Evolutionary conservation across 2,113 vertebrate genomes (phyloP).

Genomic region (Seriola rivoliana): DNA sequence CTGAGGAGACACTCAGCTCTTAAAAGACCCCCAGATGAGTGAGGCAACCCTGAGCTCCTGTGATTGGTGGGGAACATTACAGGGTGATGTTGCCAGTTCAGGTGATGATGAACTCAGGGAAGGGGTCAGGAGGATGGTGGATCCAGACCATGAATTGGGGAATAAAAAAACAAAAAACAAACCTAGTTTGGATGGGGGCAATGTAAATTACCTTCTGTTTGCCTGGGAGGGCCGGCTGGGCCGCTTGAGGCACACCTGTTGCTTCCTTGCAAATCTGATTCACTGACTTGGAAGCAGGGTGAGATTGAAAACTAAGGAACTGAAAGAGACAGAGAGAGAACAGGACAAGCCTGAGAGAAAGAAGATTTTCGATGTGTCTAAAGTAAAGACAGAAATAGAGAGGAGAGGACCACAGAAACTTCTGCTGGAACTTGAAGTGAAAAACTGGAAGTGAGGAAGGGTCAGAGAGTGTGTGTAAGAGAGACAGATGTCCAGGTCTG

Average conservation of each 20-base stretch:
- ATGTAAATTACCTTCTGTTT: conserved; percentile 42
- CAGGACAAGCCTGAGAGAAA: conserved; percentile 35
- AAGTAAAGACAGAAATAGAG: not conserved
- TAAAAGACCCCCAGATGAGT: conserved; percentile 8
- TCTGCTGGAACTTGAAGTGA: not conserved
- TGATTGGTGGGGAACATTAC: not conserved
- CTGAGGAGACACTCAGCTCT: conserved; percentile 29
- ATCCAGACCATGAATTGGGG: not conserved
- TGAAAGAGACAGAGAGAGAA: conserved; percentile 26
- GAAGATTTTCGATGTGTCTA: not conserved
- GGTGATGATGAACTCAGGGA: conserved; percentile 14
- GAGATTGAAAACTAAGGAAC: conserved; percentile 40
- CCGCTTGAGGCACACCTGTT: conserved; percentile 50
- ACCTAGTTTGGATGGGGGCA: not conserved
- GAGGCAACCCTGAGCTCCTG: not conserved
- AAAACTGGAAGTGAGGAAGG: not conserved
- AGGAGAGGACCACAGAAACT: not conserved
- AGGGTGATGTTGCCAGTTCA: not conserved
- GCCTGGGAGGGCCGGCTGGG: not conserved
- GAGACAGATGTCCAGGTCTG: not conserved
- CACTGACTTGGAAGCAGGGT: conserved; percentile 42
- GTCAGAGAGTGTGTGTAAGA: not conserved
- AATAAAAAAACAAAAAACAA: conserved; percentile 10
- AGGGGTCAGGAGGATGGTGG: not conserved
- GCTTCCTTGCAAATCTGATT: conserved; percentile 17